These are phyloP conservation scores for Brachymystax lenok DNA, from an alignment of 2,797 vertebrate species.

Conservation along the genomic window DNA sequence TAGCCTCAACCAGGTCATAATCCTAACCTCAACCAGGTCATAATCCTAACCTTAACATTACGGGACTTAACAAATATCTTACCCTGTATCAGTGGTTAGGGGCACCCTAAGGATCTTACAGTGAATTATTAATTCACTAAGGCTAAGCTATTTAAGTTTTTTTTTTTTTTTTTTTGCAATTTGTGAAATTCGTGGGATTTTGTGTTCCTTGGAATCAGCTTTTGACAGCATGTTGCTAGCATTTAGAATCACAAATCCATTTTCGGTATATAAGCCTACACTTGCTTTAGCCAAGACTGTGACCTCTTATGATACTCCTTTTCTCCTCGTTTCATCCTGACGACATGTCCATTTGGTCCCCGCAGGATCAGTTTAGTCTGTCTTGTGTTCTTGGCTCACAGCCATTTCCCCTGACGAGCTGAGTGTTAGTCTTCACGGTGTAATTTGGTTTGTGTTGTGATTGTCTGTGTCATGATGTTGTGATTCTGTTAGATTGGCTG, in stretches of 20 bases:
- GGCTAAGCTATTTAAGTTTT: no score
- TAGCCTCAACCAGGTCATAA: no score
- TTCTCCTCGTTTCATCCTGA: conserved; percentile 36
- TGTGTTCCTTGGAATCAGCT: no score
- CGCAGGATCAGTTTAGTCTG: conserved; percentile 9
- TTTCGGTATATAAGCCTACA: neutral
- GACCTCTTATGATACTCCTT: conserved; percentile 14
- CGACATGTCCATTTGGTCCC: conserved; percentile 46
- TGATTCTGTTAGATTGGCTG: conserved; percentile 47
- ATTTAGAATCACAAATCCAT: neutral
- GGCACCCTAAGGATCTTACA: no score
- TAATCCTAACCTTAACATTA: no score
- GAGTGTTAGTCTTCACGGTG: conserved; percentile 48
- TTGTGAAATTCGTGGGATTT: no score
- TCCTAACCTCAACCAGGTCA: no score
- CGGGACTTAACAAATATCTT: no score
- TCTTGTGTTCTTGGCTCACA: conserved; percentile 40
- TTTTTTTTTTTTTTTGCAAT: no score
- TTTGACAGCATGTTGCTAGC: no score
- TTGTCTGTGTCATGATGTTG: conserved; percentile 54
- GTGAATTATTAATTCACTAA: no score
- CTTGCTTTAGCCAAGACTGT: conserved; percentile 34
- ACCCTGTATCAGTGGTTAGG: no score
- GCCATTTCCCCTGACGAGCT: conserved; percentile 52
- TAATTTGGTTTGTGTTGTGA: conserved; percentile 42